Base-by-base conservation (phyloP, 2,797 vertebrate genomes). In the Poeciliopsis infans region DNA sequence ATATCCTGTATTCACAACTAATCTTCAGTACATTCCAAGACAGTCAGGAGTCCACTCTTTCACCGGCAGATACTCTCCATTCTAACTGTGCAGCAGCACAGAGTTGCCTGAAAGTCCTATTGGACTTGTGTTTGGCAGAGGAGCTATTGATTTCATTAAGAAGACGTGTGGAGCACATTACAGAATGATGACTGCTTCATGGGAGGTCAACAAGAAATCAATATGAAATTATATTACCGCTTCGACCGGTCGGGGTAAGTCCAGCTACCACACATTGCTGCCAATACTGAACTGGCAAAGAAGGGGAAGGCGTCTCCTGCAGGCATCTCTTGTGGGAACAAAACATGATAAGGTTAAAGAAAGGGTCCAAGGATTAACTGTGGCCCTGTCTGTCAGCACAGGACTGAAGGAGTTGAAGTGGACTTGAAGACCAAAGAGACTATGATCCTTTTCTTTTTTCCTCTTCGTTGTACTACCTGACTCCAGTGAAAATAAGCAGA, bases 141-240 rank as follows among this genome's bases (percentile, higher is more conserved):
- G 89, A 88, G 83, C 85, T 94, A 96, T 95, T 95, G 95, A 96
- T 96, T 96, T 96, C 94, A 96, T 96, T 96, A 96, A 94, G 91
- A 88, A 92, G 94, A 94, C 87, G 94, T 92, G 95, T 90, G 94
- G 93, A 93, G 94, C 94, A 93, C 94, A 95, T 96, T 96, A 96
- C 95, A 95, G 91, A 95, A 96, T 95, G 95, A 96, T 95, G 95
- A 95, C 92, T 95, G 93, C 94, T 95, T 96, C 94, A 95, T 95
- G 94, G 93, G 94, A 95, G 95, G 95, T 96, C 95, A 96, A 96
- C 95, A 96, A 96, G 94, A 95, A 96, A 96, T 96, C 96, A 92
- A 96, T 96, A 95, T 85, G 88, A 96, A 96, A 96, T 95, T 94
- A 96, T 94, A 94, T 96, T 94, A 95, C 90, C 86, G 90, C 91